phyloP scores from a whole-genome alignment of 2,113 vertebrate genomes.

The Trachemys scripta region DNA sequence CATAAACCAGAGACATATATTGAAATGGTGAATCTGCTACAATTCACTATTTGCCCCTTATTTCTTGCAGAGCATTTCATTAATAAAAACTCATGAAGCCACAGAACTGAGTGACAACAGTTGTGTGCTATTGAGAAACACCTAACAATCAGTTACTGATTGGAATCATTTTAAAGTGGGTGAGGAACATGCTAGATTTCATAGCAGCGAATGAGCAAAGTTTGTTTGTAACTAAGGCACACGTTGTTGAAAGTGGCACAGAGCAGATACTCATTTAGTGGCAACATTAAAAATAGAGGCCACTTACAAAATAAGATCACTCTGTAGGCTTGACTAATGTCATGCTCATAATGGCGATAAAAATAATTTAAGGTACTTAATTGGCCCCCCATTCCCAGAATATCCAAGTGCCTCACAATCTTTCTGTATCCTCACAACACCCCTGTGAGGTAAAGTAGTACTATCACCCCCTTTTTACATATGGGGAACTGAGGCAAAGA shows the following conservation, averaged over 20 bases:
- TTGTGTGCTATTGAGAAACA: background rate
- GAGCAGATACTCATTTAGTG: background rate
- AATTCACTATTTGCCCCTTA: background rate
- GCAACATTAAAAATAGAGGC: background rate
- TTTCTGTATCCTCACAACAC: background rate
- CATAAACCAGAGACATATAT: background rate
- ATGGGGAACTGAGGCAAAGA: background rate
- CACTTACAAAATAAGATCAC: background rate
- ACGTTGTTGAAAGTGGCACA: background rate
- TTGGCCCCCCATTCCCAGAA: background rate
- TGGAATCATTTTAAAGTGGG: rapidly evolving
- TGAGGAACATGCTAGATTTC: background rate
- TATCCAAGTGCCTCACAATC: rapidly evolving
- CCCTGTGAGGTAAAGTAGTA: background rate
- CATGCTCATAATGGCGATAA: background rate
- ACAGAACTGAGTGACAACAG: background rate
- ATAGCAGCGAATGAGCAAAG: background rate
- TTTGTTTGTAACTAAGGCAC: background rate
- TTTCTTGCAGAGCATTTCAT: constrained; percentile 29
- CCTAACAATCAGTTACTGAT: background rate
- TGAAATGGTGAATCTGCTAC: background rate
- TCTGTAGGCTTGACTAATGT: background rate
- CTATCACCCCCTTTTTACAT: background rate
- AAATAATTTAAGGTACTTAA: background rate
- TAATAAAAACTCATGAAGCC: background rate